Base-by-base conservation (phyloP, 2,888 invertebrate genomes). In the Emmelina monodactyla region DNA sequence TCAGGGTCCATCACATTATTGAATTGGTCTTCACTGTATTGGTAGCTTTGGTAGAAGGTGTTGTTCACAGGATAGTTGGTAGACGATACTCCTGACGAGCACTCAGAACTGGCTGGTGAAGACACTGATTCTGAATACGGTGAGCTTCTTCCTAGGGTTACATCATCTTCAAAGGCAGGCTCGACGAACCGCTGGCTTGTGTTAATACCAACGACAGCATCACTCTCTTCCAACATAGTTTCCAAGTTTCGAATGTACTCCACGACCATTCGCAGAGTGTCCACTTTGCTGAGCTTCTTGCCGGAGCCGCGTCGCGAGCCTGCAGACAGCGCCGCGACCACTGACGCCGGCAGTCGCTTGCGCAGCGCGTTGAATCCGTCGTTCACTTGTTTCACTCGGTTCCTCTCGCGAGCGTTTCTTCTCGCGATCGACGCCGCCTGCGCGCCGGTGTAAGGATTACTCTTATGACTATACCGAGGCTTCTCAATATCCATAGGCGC, bases 301-400 rank as follows among this genome's bases (percentile, higher is more conserved):
- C 88, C 89, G 28, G 89, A 88, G 7, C 90, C 89, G 31, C 91
- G 82, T 0, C 88, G 85, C 1, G 86, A 82, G n/a, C 80, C 80
- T 12, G 84, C 84, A 22, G 65, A 78, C 34, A 89, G 58, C 0
- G 88, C 86, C 33, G 88, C 86, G 10, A 91, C 86, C 5, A 92
- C 85, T n/a, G 85, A 83, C 34, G 88, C 84, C 0, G 94, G 95
- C 46, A 95, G 85, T 58, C 93, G 91, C 51, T 92, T 91, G 35
- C 94, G 83, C 25, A 95, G 71, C 31, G 90, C 92, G 37, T 91
- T 91, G 59, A 94, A 95, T 41, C 94, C 94, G 58, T 93, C 92
- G 75, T 94, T 94, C 59, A 94, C 94, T 84, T 94, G 94, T 71
- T 94, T 94, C 40, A 96, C 96, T 42, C 97, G 87, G 62, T 96